A percentile compares a stretch with the other conserved stretches of the same genome.
Evolutionary conservation across 35 echinoderm and acorn worm species (phyloP).

Genomic region (Apostichopus californicus): DNA sequence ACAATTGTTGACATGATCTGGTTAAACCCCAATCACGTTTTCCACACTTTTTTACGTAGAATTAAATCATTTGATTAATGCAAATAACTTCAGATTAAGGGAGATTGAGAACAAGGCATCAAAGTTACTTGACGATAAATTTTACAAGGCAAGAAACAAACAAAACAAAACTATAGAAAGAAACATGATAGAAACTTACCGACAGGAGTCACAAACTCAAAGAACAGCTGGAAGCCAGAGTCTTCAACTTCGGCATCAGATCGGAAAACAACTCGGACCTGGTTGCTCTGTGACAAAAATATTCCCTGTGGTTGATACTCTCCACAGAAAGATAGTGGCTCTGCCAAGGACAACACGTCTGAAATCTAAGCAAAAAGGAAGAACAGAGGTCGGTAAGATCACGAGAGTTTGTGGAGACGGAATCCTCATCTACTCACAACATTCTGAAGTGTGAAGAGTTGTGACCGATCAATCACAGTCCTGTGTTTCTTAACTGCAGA

Average conservation of each 20-base stretch:
- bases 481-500: too few relatives aligned
- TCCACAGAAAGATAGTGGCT: conserved; percentile 49
- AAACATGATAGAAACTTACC: conserved; percentile 32
- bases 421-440: too few relatives aligned
- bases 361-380: conserved; percentile 14
- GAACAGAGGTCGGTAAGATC: too few relatives aligned
- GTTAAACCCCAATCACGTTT: neutral
- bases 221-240: conserved; percentile 51
- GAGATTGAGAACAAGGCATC: too few relatives aligned
- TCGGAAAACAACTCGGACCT: conserved; percentile 43
- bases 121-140: neutral
- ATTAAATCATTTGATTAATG: too few relatives aligned
- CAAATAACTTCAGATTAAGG: too few relatives aligned
- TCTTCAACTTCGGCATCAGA: conserved; percentile 6
- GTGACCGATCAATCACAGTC: too few relatives aligned
- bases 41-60: too few relatives aligned
- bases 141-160: neutral
- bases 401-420: too few relatives aligned
- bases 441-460: too few relatives aligned
- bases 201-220: conserved; percentile 17
- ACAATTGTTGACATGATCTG: neutral
- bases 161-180: neutral
- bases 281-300: conserved; percentile 66
- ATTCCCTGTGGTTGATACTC: conserved; percentile 10
- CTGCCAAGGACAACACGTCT: neutral